Percentiles rank a stretch among this genome's conserved stretches.
phyloP scores from a whole-genome alignment of 2,113 vertebrate species.

The Aegypius monachus region DNA sequence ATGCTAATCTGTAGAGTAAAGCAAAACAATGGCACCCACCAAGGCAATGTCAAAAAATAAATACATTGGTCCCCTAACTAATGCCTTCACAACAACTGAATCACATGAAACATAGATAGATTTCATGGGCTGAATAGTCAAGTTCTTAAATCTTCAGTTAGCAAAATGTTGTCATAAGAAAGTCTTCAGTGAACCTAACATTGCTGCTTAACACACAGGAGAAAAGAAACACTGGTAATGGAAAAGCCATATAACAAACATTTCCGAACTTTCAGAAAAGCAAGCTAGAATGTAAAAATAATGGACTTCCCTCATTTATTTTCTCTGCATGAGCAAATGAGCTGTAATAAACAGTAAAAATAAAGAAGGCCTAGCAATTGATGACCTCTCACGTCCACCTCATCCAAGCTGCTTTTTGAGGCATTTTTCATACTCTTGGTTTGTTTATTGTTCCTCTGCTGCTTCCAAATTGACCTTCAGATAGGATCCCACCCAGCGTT shows the following conservation, averaged over 20 bases:
- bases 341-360: neutral
- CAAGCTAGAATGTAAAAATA: neutral
- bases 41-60: neutral
- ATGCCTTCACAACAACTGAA: neutral
- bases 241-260: neutral
- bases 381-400: neutral
- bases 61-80: neutral
- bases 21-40: neutral
- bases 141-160: neutral
- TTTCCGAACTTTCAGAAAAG: neutral
- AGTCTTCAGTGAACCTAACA: neutral
- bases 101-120: neutral
- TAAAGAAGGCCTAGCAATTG: neutral
- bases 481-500: neutral
- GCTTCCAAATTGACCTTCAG: slow-evolving; percentile 6
- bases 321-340: neutral
- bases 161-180: neutral
- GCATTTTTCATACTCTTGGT: neutral
- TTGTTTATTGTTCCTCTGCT: slow-evolving; percentile 49
- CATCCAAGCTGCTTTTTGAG: neutral
- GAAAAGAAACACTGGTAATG: neutral
- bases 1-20: neutral
- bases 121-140: neutral
- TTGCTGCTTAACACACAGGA: neutral
- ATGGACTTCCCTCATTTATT: slow-evolving; percentile 23